Percentiles rank a stretch among this genome's conserved stretches.
Conservation (phyloP, 2,888 invertebrate genomes). For the Rapana venosa region DNA sequence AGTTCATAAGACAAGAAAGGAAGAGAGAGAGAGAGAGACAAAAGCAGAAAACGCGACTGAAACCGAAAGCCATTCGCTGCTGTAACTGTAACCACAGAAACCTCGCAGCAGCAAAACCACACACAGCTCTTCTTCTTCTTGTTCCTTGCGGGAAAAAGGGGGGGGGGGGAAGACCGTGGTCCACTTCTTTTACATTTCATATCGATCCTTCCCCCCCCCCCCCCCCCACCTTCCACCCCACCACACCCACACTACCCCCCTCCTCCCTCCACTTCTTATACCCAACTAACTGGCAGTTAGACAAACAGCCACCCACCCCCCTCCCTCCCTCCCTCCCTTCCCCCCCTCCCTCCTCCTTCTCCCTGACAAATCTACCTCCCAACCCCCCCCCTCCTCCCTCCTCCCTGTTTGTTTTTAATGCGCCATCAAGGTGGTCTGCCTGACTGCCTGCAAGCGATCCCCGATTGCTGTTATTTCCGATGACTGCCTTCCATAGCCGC, state of each 20-base stretch:
- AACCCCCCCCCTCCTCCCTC: background rate
- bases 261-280: background rate
- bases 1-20: background rate
- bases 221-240: background rate
- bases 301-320: background rate
- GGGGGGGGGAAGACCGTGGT: no score
- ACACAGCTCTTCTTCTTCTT: no score
- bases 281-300: background rate
- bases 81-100: background rate
- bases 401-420: slow-evolving; percentile 1
- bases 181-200: no score
- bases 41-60: background rate
- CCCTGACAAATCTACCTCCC: background rate
- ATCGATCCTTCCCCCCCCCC: background rate
- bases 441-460: background rate
- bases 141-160: no score
- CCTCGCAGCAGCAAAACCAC: background rate
- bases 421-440: background rate
- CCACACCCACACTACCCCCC: background rate
- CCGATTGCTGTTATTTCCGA: slow-evolving; percentile 17
- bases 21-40: background rate
- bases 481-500: background rate
- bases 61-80: no score
- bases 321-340: no score
- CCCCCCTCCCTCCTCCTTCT: background rate